Percentiles rank a stretch among this genome's conserved stretches.
Conservation (phyloP, 2,888 invertebrate species). For the Torymus auratus region DNA sequence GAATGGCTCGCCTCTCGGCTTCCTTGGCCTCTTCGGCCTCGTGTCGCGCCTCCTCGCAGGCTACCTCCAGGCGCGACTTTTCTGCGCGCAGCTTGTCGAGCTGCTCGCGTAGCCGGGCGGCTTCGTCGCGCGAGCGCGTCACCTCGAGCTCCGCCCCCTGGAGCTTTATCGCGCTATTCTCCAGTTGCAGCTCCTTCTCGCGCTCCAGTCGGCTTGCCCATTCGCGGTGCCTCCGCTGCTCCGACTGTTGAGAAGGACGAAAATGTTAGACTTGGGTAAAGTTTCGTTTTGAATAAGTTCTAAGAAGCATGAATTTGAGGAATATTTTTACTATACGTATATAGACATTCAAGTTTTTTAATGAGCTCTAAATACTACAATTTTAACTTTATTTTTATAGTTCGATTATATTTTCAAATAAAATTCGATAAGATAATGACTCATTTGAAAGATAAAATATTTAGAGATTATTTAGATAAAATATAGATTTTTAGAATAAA, state of each 20-base stretch:
- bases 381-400: too few species aligned
- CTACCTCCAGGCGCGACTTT: constrained; percentile 78
- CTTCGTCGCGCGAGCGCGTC: constrained; percentile 82
- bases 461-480: too few species aligned
- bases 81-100: constrained; percentile 82
- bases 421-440: not conserved
- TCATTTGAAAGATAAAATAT: too few species aligned
- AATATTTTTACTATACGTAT: too few species aligned
- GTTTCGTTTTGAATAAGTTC: too few species aligned
- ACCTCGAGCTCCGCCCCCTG: constrained; percentile 84
- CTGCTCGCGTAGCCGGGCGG: constrained; percentile 81
- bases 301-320: too few species aligned
- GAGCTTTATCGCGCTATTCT: constrained; percentile 85
- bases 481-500: too few species aligned
- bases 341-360: too few species aligned
- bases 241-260: constrained; percentile 80
- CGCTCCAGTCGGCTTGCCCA: constrained; percentile 89
- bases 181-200: constrained; percentile 87
- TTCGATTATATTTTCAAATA: too few species aligned
- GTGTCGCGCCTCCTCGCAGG: constrained; percentile 79
- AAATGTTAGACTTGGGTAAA: too few species aligned
- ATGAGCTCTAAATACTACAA: too few species aligned
- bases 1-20: constrained; percentile 79
- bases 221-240: constrained; percentile 91
- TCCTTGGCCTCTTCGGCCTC: constrained; percentile 78